Evolutionary conservation across 2,113 vertebrate species (phyloP).

Genomic region (Ptilonorhynchus violaceus): DNA sequence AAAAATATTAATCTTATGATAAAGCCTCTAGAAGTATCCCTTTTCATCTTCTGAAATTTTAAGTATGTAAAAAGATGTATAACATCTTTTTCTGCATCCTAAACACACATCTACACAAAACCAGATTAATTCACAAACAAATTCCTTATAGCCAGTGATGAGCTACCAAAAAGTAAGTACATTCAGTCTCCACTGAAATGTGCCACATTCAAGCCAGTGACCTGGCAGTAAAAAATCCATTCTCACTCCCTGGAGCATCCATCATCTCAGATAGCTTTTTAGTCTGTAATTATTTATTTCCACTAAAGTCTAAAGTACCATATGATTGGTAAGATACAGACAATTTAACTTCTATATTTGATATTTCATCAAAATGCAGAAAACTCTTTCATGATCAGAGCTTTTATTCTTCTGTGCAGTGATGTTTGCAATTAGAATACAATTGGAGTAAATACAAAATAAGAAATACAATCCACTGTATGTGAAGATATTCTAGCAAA

Average conservation of each 20-base stretch:
- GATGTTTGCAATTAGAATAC: neutral
- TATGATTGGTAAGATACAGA: neutral
- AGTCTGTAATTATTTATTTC: neutral
- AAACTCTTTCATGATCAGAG: neutral
- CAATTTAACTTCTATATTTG: slow-evolving; percentile 36
- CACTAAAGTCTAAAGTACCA: neutral
- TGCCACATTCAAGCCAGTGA: neutral
- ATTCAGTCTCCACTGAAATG: neutral
- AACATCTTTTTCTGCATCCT: neutral
- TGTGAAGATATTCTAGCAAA: neutral
- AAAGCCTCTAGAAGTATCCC: neutral
- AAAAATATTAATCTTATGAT: neutral
- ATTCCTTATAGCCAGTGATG: neutral
- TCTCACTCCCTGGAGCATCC: neutral
- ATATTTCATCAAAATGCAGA: slow-evolving; percentile 42
- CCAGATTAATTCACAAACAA: neutral
- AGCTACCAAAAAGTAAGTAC: neutral
- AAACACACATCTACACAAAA: neutral
- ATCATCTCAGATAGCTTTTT: neutral
- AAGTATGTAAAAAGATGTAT: neutral
- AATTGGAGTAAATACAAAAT: neutral
- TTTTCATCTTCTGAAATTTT: neutral
- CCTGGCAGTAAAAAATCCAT: neutral
- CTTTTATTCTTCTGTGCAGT: neutral
- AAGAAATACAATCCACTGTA: neutral